Percentiles rank a stretch among this genome's conserved stretches.
Conservation (phyloP, 2,888 invertebrate species). For the Aphodius sticticus region DNA sequence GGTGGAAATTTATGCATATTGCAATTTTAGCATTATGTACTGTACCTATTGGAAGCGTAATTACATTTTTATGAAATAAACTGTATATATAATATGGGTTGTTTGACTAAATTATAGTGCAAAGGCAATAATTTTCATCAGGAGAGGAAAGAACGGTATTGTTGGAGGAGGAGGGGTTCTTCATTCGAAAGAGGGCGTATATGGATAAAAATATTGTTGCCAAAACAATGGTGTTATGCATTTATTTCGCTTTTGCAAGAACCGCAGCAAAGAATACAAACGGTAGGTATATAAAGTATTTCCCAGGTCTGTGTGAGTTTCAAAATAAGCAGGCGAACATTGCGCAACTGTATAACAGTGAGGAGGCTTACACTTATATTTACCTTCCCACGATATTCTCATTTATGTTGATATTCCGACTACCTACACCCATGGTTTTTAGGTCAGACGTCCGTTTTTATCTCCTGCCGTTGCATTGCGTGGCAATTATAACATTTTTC, state of each 20-base stretch:
- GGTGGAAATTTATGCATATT: too few relatives aligned
- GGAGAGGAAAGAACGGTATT: too few relatives aligned
- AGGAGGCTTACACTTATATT: not conserved
- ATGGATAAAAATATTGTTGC: not conserved
- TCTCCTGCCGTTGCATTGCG: not conserved
- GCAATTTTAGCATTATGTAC: too few relatives aligned
- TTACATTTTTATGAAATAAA: too few relatives aligned
- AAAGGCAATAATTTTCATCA: too few relatives aligned
- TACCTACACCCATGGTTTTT: not conserved
- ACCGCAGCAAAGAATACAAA: not conserved
- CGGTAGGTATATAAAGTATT: not conserved
- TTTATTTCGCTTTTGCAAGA: not conserved
- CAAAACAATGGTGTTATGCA: not conserved
- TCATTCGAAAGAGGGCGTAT: not conserved
- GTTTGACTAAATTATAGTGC: too few relatives aligned
- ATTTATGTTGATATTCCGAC: conserved; percentile 4
- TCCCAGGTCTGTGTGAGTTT: conserved; percentile 4
- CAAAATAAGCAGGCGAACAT: not conserved
- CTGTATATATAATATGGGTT: too few relatives aligned
- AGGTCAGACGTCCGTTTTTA: conserved; percentile 4
- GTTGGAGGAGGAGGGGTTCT: too few relatives aligned
- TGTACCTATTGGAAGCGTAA: too few relatives aligned
- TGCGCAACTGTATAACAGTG: not conserved
- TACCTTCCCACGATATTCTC: conserved; percentile 4
- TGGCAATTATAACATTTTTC: not conserved